Evolutionary conservation across 2,888 invertebrate genomes (phyloP).

Genomic region (Drosophila recens): DNA sequence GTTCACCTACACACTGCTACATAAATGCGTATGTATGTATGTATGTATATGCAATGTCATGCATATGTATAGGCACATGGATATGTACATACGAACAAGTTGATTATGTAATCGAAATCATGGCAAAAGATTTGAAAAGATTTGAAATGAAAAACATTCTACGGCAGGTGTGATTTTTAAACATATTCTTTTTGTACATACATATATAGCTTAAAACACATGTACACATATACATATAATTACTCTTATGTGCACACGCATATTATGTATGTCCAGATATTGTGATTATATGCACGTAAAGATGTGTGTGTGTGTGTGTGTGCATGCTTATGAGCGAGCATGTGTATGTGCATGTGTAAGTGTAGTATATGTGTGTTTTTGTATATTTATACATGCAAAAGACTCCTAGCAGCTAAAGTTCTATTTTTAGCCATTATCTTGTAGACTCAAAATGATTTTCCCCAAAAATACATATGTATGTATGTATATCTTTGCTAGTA

Average conservation of each 20-base stretch:
- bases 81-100: background rate
- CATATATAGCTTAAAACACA: slow-evolving; percentile 3
- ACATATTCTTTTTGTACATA: background rate
- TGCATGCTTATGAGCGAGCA: background rate
- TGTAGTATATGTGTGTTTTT: background rate
- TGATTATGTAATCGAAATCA: slow-evolving; percentile 22
- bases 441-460: slow-evolving; percentile 53
- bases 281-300: slow-evolving; percentile 1
- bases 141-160: slow-evolving; percentile 19
- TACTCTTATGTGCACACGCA: background rate
- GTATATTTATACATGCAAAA: slow-evolving; percentile 9
- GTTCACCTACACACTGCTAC: background rate
- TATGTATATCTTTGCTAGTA: slow-evolving; percentile 1
- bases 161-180: slow-evolving; percentile 23
- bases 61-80: background rate
- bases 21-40: background rate
- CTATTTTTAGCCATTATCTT: slow-evolving; percentile 69
- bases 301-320: background rate
- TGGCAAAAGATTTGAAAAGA: slow-evolving; percentile 2
- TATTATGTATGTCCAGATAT: background rate
- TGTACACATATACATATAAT: slow-evolving; percentile 18
- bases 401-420: slow-evolving; percentile 53
- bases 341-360: slow-evolving; percentile 2
- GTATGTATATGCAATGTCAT: slow-evolving; percentile 12
- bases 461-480: slow-evolving; percentile 44